Evolutionary conservation across 2,797 vertebrate genomes (phyloP), one percentile per base, ranked within the genome.

Genomic region (Falco rusticolus): DNA sequence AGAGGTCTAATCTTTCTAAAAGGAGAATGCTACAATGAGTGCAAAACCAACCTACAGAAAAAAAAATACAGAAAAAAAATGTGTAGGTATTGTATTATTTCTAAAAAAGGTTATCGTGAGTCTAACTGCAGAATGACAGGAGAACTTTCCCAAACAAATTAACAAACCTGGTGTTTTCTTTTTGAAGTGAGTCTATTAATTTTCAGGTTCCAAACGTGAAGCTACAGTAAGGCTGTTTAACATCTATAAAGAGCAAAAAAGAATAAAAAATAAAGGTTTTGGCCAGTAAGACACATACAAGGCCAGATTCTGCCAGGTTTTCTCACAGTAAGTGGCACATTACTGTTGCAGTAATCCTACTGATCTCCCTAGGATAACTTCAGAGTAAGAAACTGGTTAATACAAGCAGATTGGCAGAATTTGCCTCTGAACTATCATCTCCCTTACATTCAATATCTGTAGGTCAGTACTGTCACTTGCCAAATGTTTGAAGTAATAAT

Each of bases 271-370:
- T n/a, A 53, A 21, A 6, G 3, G 7, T 34, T 89, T 87, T 78
- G 34, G 29, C 24, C 26, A 65, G 19, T 70, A 71, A 85, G 6
- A 21, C 10, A 68, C 12, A 45, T 34, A 70, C 51, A 71, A 60
- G 5, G 9, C 17, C 61, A 78, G 34, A 84, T 89, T 87, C 69
- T 65, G 13, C 17, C 45, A 82, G 63, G 5, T 3, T 89, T 93
- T 83, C 48, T 94, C 60, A 77, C 53, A 91, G 10, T 81, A 77
- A 71, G 68, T 26, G 78, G 13, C 3, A n/a, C 8, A 57, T 59
- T 89, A 81, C 31, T 84, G 57, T 95, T 83, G 50, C 72, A 48
- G 34, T 90, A 95, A 92, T 86, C 72, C 65, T 76, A 48, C 5
- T 86, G 76, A 95, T 96, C 60, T 95, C 50, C 15, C 69, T 83